Conservation (phyloP, 2,888 invertebrate genomes). For the Tridacna gigas region DNA sequence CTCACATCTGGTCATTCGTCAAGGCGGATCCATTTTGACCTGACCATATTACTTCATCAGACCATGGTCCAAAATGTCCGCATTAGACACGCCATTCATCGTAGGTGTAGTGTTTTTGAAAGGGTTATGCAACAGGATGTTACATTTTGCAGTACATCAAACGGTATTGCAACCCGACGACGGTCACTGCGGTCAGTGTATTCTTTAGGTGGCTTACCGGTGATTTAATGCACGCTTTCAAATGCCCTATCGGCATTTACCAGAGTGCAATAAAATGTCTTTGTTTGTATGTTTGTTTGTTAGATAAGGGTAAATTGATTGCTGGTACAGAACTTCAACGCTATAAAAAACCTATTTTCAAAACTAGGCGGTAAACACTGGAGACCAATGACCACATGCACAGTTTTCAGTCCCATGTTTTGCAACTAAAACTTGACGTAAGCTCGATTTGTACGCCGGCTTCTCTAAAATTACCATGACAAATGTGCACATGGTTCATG, state of each 20-base stretch:
- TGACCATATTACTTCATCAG: not conserved
- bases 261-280: not conserved
- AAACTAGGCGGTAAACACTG: too few relatives aligned
- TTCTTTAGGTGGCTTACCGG: constrained; percentile 25
- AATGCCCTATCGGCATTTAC: constrained; percentile 31
- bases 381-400: too few relatives aligned
- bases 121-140: constrained; percentile 13
- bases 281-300: not conserved
- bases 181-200: constrained; percentile 33
- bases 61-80: not conserved
- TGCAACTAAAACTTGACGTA: too few relatives aligned
- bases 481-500: too few relatives aligned
- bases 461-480: too few relatives aligned
- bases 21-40: not conserved
- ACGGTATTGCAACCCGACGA: constrained; percentile 13
- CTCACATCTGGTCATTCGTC: not conserved
- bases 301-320: not conserved
- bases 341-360: constrained; percentile 6
- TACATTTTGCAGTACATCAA: constrained; percentile 5
- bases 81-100: constrained; percentile 10
- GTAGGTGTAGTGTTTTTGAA: constrained; percentile 15
- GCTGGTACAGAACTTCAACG: constrained; percentile 26
- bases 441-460: too few relatives aligned
- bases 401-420: too few relatives aligned
- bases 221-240: constrained; percentile 39